Base-by-base conservation (phyloP, 2,888 invertebrate species). In the Blomia tropicalis region DNA sequence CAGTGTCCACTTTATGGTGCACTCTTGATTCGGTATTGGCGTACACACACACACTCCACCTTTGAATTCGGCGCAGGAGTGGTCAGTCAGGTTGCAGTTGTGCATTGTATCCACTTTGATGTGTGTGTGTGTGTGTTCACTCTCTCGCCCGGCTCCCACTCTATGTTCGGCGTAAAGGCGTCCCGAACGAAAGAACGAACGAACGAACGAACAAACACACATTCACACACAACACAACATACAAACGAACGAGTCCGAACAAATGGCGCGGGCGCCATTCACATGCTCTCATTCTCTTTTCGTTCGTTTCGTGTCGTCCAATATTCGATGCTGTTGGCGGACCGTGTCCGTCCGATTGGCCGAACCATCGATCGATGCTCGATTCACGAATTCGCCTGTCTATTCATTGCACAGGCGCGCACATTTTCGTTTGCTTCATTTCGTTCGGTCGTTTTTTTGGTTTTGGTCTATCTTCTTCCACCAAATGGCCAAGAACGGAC, bases 321-420 rank as follows among this genome's bases (percentile, higher is more conserved):
- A n/a, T n/a, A n/a, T n/a, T n/a, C n/a, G n/a, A n/a, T n/a, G n/a
- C n/a, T n/a, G n/a, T n/a, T n/a, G n/a, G n/a, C n/a, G n/a, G n/a
- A n/a, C 41, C 41, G 41, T 17, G 51, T 47, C 51, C 51, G 51
- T 47, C 27, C 7, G 14, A 47, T 25, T 47, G 51, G 51, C 51
- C n/a, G n/a, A n/a, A n/a, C n/a, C 51, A 27, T 47, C 51, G 51
- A 47, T 47, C 51, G 51, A 47, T 47, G 22, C 7, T 11, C n/a
- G 7, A 36, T 27, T 47, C 51, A n/a, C n/a, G n/a, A n/a, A n/a
- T n/a, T n/a, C n/a, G n/a, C n/a, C n/a, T n/a, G n/a, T n/a, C n/a
- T n/a, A n/a, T n/a, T n/a, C n/a, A n/a, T n/a, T n/a, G 51, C 51
- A 47, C 51, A 47, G 51, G 51, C 51, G 51, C 51, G 7, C 7